These are phyloP conservation scores for Gavia stellata DNA, from an alignment of 2,113 vertebrate species.

Conservation along the genomic window DNA sequence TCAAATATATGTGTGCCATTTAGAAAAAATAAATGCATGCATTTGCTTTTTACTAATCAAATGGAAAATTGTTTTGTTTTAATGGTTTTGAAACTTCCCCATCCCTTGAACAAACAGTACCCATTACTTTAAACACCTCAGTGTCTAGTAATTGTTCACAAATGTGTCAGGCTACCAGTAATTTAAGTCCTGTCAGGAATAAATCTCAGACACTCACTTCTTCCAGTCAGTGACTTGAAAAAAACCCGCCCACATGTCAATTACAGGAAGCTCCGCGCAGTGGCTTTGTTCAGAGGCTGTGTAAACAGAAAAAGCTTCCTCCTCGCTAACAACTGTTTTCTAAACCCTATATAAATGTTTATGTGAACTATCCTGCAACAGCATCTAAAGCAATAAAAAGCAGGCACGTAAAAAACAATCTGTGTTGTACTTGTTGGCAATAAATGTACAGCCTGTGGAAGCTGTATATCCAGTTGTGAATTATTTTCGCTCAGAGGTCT, in stretches of 20 bases:
- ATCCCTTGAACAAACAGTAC: constrained; percentile 68
- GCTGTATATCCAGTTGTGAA: constrained; percentile 67
- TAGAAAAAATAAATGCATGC: constrained; percentile 25
- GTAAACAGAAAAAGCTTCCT: constrained; percentile 79
- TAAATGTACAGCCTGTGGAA: constrained; percentile 63
- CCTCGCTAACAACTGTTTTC: constrained; percentile 80
- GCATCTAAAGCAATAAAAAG: constrained; percentile 66
- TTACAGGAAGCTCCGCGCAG: constrained; percentile 76
- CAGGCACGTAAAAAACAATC: constrained; percentile 55
- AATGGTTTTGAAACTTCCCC: constrained; percentile 73
- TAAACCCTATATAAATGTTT: constrained; percentile 81
- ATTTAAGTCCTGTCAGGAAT: constrained; percentile 80
- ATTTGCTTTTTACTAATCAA: constrained; percentile 68
- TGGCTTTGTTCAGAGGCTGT: constrained; percentile 80
- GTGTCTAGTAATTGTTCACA: constrained; percentile 80
- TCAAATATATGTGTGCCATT: neutral
- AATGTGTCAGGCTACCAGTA: constrained; percentile 77
- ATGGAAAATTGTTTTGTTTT: constrained; percentile 72
- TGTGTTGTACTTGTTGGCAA: constrained; percentile 50
- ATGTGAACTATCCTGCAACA: constrained; percentile 67
- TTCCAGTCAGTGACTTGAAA: constrained; percentile 83
- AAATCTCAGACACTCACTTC: constrained; percentile 76
- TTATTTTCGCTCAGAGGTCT: constrained; percentile 68
- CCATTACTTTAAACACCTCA: constrained; percentile 79
- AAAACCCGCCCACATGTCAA: constrained; percentile 83